Evolutionary conservation across 2,113 vertebrate genomes (phyloP), one percentile per base, ranked within the genome.

Genomic region (Oryzias javanicus): DNA sequence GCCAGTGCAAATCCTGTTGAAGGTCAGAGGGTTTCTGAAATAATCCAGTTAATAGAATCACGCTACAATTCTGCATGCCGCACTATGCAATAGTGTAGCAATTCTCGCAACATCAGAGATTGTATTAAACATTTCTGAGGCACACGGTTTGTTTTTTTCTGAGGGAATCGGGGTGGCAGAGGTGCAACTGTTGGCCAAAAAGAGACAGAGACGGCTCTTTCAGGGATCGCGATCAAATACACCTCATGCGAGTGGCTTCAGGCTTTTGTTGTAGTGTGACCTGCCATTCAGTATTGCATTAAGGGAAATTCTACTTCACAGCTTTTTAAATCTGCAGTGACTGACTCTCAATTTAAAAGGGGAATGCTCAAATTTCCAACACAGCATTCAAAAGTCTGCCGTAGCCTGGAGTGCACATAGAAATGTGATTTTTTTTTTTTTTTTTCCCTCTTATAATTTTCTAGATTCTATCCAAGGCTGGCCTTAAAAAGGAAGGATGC

Each of bases 231-330:
- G 78, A 83, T 86, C 83, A 85, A 85, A 86, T 61, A 58, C 61
- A 60, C 57, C 78, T 75, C 51, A 60, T 72, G 60, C 50, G 66
- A 86, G 70, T 81, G 65, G 54, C 60, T 80, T 59, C 35, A 62
- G 56, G 74, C 67, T 84, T 83, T 80, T 84, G 77, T 84, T 54
- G 64, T 67, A 42, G 49, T 79, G 64, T 88, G 86, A 87, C 80
- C 79, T 80, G 78, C 79, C 78, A 76, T 85, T 87, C 77, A 80
- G 14, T 35, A 60, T 82, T 76, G 75, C 68, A 77, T 76, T 80
- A 66, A 84, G 72, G 76, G 64, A 81, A 67, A 76, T 57, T 44
- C 24, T 48, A 53, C 57, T 57, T 64, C 29, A 59, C 60, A 71
- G 69, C 74, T 71, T 86, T 89, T 86, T 49, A 79, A 71, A 80